Evolutionary conservation across 2,797 vertebrate genomes (phyloP).

Genomic region (Limnodromus scolopaceus): DNA sequence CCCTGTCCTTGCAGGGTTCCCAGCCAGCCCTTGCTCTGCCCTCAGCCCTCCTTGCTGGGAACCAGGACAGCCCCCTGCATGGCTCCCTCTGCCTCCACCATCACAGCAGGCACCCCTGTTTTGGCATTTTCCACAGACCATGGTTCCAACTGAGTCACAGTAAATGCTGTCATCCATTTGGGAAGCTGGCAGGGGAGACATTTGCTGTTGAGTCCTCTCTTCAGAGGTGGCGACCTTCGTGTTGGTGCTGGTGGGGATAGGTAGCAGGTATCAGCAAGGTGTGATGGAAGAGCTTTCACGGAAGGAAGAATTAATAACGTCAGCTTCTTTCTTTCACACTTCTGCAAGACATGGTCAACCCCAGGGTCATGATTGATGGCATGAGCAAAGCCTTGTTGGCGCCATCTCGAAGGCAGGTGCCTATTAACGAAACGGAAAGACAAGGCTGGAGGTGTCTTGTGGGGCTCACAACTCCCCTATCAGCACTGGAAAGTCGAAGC

Average conservation of each 20-base stretch:
- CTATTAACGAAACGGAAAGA: slow-evolving; percentile 46
- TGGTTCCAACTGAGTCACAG: background rate
- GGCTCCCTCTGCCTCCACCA: background rate
- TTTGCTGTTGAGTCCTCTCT: background rate
- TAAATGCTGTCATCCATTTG: background rate
- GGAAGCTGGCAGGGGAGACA: background rate
- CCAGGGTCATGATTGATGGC: slow-evolving; percentile 56
- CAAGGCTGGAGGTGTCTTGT: slow-evolving; percentile 68
- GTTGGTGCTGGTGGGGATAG: background rate
- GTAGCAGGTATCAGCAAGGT: background rate
- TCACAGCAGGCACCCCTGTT: background rate
- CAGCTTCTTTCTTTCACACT: slow-evolving; percentile 36
- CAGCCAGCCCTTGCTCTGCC: background rate
- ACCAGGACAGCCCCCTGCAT: background rate
- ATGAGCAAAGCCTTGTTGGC: slow-evolving; percentile 63
- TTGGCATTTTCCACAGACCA: background rate
- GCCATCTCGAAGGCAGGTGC: slow-evolving; percentile 54
- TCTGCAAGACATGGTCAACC: background rate
- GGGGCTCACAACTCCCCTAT: slow-evolving; percentile 48
- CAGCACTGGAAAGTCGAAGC: slow-evolving; percentile 58
- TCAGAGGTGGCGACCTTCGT: background rate
- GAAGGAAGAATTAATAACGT: slow-evolving; percentile 30
- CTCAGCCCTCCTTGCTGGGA: background rate
- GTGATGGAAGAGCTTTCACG: slow-evolving; percentile 26
- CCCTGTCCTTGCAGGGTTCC: rapidly evolving